phyloP scores from a whole-genome alignment of 2,797 vertebrate species.

The Melanotaenia maccullochi region DNA sequence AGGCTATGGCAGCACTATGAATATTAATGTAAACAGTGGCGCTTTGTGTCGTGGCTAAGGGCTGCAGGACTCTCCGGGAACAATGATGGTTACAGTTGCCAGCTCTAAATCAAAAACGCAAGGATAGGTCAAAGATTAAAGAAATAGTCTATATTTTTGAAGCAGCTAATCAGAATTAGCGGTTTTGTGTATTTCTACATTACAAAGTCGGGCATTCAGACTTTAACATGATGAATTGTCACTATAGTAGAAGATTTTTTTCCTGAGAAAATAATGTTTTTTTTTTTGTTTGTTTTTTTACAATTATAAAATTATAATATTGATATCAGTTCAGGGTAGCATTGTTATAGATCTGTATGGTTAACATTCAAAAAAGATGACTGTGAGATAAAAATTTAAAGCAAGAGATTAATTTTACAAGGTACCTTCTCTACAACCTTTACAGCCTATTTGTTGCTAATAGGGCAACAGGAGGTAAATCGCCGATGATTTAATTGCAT shows the following conservation, averaged over 20 bases:
- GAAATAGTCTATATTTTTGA: neutral
- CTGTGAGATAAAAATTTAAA: neutral
- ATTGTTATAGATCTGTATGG: neutral
- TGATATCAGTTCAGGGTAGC: too few relatives aligned
- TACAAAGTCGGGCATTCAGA: neutral
- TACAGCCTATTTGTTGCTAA: constrained; percentile 46
- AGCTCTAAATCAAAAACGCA: constrained; percentile 63
- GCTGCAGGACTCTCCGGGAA: constrained; percentile 83
- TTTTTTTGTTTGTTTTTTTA: neutral
- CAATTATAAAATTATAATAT: neutral
- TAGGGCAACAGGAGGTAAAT: constrained; percentile 59
- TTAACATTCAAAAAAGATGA: neutral
- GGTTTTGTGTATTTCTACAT: neutral
- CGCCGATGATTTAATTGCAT: constrained; percentile 61
- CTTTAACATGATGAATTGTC: neutral
- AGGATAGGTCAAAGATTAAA: constrained; percentile 24
- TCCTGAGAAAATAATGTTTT: neutral
- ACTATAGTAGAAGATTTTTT: neutral
- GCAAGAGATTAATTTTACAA: constrained; percentile 3
- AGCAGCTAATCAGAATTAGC: neutral
- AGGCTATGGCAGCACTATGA: constrained; percentile 88
- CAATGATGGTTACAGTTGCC: constrained; percentile 83
- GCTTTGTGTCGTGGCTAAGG: constrained; percentile 86
- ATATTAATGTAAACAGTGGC: constrained; percentile 90
- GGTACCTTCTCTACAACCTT: constrained; percentile 31